Evolutionary conservation across 2,888 invertebrate species (phyloP).

Genomic region (Drosophila anomalipes): DNA sequence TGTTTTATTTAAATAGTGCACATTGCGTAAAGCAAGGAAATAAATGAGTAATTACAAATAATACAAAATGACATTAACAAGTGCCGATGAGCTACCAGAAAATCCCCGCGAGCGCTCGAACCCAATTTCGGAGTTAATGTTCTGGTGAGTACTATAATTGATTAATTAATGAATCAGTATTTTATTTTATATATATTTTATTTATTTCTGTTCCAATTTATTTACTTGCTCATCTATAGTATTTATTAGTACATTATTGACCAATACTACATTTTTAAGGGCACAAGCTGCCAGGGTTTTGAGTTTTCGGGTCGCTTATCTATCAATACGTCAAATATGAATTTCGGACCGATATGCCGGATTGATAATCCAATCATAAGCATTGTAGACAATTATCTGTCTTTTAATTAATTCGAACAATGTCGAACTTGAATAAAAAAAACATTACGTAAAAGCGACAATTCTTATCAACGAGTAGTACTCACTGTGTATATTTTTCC

Average conservation of each 20-base stretch:
- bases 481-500: background rate
- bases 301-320: background rate
- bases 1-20: background rate
- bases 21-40: background rate
- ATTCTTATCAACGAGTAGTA: background rate
- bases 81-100: conserved; percentile 84
- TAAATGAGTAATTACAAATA: background rate
- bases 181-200: background rate
- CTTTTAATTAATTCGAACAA: background rate
- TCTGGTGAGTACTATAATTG: conserved; percentile 85
- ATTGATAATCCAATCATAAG: conserved; percentile 1
- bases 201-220: background rate
- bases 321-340: background rate
- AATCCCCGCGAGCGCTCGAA: conserved; percentile 87
- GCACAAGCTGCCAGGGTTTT: background rate
- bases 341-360: background rate
- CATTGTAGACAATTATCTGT: background rate
- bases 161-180: background rate
- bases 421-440: background rate
- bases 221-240: background rate
- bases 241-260: background rate
- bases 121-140: conserved; percentile 88
- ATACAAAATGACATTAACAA: conserved; percentile 79
- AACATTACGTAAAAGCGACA: background rate
- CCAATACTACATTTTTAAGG: background rate